Conservation (phyloP, 1,140 invertebrate species). For the Euschistus heros region DNA sequence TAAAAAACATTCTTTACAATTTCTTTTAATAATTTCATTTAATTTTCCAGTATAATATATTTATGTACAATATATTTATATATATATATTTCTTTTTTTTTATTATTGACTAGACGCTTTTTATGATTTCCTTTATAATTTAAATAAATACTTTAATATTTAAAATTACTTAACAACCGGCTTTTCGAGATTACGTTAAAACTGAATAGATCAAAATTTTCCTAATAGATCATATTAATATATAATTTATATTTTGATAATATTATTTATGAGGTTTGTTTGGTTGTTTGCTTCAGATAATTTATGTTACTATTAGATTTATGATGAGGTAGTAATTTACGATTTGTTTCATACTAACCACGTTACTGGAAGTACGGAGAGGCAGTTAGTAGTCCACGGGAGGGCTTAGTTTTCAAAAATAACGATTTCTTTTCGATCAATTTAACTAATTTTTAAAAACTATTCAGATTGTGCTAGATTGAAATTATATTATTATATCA, state of each 20-base stretch:
- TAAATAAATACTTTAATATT: slow-evolving; percentile 4
- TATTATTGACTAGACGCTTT: not conserved
- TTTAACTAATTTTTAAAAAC: not conserved
- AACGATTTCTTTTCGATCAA: not conserved
- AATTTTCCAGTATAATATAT: too few species aligned
- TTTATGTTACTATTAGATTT: not conserved
- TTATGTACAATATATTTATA: not conserved
- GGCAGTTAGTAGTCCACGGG: not conserved
- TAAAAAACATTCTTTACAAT: too few species aligned
- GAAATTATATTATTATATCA: not conserved
- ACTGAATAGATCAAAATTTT: too few species aligned
- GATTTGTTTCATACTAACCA: not conserved
- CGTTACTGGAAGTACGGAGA: not conserved
- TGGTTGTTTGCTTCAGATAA: not conserved
- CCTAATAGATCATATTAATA: too few species aligned
- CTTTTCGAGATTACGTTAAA: too few species aligned
- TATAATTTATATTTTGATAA: too few species aligned
- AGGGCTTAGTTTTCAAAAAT: not conserved
- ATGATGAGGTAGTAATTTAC: not conserved
- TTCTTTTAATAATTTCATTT: too few species aligned
- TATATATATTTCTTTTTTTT: not conserved
- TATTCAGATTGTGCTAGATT: not conserved
- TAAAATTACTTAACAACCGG: not conserved
- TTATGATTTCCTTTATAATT: slow-evolving; percentile 1
- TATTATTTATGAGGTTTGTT: too few species aligned